Conservation (phyloP, 2,888 invertebrate species). For the Megaustenia siamemsis region DNA sequence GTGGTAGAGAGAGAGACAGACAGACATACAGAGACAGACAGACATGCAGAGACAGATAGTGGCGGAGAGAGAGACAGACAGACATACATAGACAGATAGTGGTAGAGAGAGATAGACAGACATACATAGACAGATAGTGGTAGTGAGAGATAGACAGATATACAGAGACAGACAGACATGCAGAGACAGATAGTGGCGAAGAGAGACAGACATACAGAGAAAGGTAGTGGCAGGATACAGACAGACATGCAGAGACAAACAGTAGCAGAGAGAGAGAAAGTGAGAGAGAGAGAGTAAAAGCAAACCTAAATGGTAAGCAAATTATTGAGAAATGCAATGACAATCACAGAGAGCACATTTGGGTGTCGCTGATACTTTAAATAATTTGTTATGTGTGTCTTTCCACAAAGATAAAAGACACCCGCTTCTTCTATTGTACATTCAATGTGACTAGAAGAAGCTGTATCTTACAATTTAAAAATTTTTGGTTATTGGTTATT, state of each 20-base stretch:
- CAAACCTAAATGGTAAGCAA: too few species aligned
- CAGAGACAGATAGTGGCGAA: too few species aligned
- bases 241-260: neutral
- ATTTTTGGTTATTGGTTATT: too few species aligned
- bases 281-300: neutral
- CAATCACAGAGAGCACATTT: too few species aligned
- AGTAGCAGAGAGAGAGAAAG: constrained; percentile 2
- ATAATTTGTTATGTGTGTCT: too few species aligned
- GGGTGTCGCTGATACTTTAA: too few species aligned
- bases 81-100: constrained; percentile 13
- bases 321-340: too few species aligned
- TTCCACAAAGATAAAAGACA: too few species aligned
- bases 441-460: too few species aligned
- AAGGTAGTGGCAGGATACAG: neutral
- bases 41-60: constrained; percentile 1
- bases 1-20: constrained; percentile 34
- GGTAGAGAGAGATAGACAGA: neutral
- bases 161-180: neutral
- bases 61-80: neutral
- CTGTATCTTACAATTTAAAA: too few species aligned
- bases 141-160: neutral
- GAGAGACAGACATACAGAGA: neutral
- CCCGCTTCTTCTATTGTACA: too few species aligned
- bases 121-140: neutral
- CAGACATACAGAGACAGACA: constrained; percentile 22